Percentiles rank a stretch among this genome's conserved stretches.
Conservation (phyloP, 2,797 vertebrate species). For the Chloroceryle amazona region DNA sequence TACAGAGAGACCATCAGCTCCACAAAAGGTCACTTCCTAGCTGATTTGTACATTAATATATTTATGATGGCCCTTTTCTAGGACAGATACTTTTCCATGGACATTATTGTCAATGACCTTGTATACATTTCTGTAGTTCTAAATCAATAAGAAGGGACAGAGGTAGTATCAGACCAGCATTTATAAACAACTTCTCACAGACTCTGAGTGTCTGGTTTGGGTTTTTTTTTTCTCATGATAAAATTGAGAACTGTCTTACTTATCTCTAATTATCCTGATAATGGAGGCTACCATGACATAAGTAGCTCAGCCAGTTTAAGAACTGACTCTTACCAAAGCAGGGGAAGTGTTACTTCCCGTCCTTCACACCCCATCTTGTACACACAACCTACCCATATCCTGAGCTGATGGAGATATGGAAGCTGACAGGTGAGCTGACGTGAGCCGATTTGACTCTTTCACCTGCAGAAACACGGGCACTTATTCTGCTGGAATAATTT, state of each 20-base stretch:
- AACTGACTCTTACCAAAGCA: not conserved
- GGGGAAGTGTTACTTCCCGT: not conserved
- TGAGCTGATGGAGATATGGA: accelerated
- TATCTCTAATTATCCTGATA: not conserved
- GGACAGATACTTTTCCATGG: not conserved
- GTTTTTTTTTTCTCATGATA: not conserved
- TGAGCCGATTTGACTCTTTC: not conserved
- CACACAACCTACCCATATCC: not conserved
- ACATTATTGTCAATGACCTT: not conserved
- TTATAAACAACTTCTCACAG: not conserved
- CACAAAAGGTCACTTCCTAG: not conserved
- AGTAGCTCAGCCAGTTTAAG: not conserved
- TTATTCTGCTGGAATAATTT: not conserved
- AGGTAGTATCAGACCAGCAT: not conserved
- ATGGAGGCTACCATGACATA: not conserved
- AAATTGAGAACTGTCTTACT: not conserved
- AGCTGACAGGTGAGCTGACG: not conserved
- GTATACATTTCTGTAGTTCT: not conserved
- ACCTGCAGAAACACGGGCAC: not conserved
- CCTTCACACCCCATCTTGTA: not conserved
- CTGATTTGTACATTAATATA: not conserved
- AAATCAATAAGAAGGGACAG: not conserved
- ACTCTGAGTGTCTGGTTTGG: accelerated
- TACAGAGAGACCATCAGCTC: not conserved
- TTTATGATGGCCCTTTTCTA: not conserved